A percentile compares a stretch with the other conserved stretches of the same genome.
Conservation (phyloP, 2,113 vertebrate species). For the Ranitomeya variabilis region DNA sequence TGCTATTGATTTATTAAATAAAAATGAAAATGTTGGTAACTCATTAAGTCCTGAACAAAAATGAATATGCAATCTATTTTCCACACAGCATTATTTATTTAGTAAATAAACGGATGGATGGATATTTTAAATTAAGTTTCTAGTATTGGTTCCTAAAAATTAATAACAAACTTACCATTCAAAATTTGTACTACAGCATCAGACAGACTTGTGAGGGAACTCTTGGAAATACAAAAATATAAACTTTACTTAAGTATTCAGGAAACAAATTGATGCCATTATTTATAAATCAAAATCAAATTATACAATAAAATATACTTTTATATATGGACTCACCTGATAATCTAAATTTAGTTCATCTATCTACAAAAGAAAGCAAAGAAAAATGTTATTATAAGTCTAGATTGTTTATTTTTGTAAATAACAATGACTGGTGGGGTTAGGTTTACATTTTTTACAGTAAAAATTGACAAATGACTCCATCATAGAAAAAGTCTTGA, state of each 20-base stretch:
- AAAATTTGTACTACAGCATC: background rate
- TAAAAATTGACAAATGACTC: too few relatives aligned
- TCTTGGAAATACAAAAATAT: background rate
- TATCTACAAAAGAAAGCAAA: constrained; percentile 3
- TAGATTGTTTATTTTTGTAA: background rate
- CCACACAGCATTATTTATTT: too few relatives aligned
- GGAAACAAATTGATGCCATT: background rate
- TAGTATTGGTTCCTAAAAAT: background rate
- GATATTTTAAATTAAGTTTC: background rate
- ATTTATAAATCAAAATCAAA: background rate
- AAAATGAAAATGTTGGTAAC: too few relatives aligned
- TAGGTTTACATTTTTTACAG: too few relatives aligned
- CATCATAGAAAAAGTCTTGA: too few relatives aligned
- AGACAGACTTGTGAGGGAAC: background rate
- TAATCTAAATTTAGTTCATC: background rate
- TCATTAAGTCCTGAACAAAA: too few relatives aligned
- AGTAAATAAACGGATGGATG: too few relatives aligned
- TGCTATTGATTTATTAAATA: too few relatives aligned
- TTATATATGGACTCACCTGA: constrained; percentile 4
- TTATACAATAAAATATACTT: background rate
- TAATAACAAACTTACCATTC: constrained; percentile 2
- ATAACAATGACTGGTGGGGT: too few relatives aligned
- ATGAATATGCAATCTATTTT: too few relatives aligned
- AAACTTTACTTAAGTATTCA: background rate
- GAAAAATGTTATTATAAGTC: background rate